Evolutionary conservation across 2,113 vertebrate species (phyloP).

Genomic region (Elachura formosa): DNA sequence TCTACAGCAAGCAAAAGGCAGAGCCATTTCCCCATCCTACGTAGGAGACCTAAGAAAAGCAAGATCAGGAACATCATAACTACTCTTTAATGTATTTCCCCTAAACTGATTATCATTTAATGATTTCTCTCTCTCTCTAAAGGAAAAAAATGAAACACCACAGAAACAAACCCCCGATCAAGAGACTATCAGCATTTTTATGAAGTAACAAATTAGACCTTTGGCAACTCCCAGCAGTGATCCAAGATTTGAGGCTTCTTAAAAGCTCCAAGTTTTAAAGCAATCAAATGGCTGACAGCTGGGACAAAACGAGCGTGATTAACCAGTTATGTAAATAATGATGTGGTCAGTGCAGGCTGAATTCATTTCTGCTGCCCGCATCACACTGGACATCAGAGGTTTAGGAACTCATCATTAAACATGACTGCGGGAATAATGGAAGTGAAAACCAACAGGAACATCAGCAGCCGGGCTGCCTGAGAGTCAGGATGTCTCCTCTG

Average conservation of each 20-base stretch:
- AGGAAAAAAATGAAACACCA: not conserved
- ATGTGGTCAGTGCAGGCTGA: not conserved
- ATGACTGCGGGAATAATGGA: not conserved
- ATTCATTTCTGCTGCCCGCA: not conserved
- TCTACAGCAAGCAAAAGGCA: not conserved
- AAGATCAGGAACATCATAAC: not conserved
- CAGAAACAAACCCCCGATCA: not conserved
- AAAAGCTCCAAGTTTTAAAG: slow-evolving; percentile 38
- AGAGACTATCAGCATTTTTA: not conserved
- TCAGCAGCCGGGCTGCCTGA: not conserved
- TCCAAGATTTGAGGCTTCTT: slow-evolving; percentile 9
- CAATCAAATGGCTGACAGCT: slow-evolving; percentile 48
- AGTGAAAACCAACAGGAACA: not conserved
- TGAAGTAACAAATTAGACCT: not conserved
- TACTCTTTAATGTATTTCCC: not conserved
- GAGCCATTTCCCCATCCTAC: not conserved
- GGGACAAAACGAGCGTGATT: slow-evolving; percentile 47
- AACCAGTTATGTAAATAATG: slow-evolving; percentile 52
- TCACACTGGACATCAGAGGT: not conserved
- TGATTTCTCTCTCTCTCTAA: not conserved
- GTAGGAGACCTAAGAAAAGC: not conserved
- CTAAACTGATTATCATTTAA: not conserved
- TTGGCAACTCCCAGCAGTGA: not conserved
- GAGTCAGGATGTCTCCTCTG: not conserved
- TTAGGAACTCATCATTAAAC: not conserved